Base-by-base conservation (phyloP, 2,888 invertebrate species). In the Caenorhabditis panamensis region DNA sequence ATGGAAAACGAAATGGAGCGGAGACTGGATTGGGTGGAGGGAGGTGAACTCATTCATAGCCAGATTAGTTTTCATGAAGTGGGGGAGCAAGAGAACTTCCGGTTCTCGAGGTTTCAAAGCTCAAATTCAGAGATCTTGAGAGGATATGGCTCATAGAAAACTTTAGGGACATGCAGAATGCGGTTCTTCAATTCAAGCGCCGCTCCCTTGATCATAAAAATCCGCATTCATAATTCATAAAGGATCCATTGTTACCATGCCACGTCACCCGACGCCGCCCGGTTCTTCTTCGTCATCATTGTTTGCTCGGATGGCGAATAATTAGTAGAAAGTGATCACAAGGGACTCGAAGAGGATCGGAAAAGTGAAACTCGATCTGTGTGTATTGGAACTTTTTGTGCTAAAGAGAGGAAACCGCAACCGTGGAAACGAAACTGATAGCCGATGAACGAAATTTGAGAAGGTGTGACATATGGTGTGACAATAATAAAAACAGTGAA, bases 381-480 rank as follows among this genome's bases (percentile, higher is more conserved):
- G 2, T 26, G 26, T 26, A 51, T 6, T 51, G 5, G 31, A 31
- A 31, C 31, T 31, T 9, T 31, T 31, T 9, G 4, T 31, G 4
- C 31, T 31, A 4, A 31, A 31, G 9, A 6, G 51, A 26, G n/a
- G 51, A 24, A 51, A 51, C 51, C 47, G 18, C 4, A 9, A 5
- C 47, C 16, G 18, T 22, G 22, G 24, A 24, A 41, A 13, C 8
- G 51, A 51, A 51, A 22, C 51, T 51, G 51, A 51, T 51, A 51
- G 51, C 20, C 49, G 51, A 24, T 51, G 13, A 51, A 37, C 58
- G 66, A 67, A 67, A 67, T 58, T 58, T 28, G 61, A 66, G 67
- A 76, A 62, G 6, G 61, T 44, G 76, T 44, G 41, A 67, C 11
- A 66, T 59, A 76, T 56, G 6, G 61, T 44, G 76, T 44, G 41